A percentile compares a stretch with the other conserved stretches of the same genome.
phyloP scores from a whole-genome alignment of 2,797 vertebrate genomes.

The Peromyscus melanophrys region DNA sequence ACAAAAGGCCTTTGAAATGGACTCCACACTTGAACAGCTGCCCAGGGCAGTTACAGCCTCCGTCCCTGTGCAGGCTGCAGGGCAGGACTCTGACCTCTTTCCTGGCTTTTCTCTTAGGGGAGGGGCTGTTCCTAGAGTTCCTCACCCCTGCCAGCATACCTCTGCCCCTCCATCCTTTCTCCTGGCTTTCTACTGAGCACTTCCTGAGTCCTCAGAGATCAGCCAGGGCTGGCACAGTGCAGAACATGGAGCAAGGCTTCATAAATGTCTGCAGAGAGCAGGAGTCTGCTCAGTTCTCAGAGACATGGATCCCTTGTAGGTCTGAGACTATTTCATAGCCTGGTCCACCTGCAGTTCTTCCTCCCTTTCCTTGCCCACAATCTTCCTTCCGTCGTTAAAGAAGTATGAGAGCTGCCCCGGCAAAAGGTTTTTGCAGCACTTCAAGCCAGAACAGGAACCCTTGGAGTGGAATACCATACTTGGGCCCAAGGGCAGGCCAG shows the following conservation, averaged over 20 bases:
- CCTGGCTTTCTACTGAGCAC: background rate
- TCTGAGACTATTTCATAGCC: background rate
- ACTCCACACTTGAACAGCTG: slow-evolving; percentile 69
- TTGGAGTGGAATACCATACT: background rate
- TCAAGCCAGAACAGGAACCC: background rate
- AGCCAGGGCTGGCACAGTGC: background rate
- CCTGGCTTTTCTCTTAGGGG: background rate
- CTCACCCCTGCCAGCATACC: background rate
- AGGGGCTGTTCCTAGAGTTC: background rate
- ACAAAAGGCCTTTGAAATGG: slow-evolving; percentile 84
- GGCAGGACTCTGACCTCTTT: slow-evolving; percentile 4
- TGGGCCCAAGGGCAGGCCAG: background rate
- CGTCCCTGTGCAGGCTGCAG: background rate
- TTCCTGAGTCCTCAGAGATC: background rate
- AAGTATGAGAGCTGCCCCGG: background rate
- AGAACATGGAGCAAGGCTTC: background rate
- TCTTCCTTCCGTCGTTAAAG: background rate
- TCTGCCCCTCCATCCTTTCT: background rate
- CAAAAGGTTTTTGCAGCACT: background rate
- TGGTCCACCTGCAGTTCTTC: background rate
- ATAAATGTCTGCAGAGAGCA: background rate
- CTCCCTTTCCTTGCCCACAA: background rate
- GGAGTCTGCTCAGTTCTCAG: background rate
- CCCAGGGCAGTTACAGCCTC: slow-evolving; percentile 27
- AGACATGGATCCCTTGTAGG: rapidly evolving